Evolutionary conservation across 2,888 invertebrate species (phyloP).

Genomic region (Brenthis hecate): DNA sequence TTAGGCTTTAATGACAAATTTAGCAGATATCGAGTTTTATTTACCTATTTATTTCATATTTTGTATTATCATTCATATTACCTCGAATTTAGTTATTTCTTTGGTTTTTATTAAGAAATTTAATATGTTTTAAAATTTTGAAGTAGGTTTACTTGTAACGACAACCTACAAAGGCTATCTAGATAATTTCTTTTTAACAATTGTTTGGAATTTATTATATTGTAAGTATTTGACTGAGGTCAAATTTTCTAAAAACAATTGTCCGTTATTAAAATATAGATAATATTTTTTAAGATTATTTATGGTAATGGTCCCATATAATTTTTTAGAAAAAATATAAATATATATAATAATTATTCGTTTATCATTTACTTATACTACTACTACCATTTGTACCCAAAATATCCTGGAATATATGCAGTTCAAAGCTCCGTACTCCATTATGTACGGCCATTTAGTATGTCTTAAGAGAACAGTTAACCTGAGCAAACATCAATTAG

Average conservation of each 20-base stretch:
- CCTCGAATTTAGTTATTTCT: not conserved
- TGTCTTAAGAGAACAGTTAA: constrained; percentile 40
- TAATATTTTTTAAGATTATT: too few relatives aligned
- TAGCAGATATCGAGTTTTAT: constrained; percentile 21
- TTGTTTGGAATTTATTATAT: too few relatives aligned
- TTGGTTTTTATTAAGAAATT: constrained; percentile 11
- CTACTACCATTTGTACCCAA: too few relatives aligned
- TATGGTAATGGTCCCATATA: too few relatives aligned
- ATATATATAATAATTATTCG: too few relatives aligned
- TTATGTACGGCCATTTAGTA: constrained; percentile 32
- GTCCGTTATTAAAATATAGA: too few relatives aligned
- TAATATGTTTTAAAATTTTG: not conserved
- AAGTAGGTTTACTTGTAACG: not conserved
- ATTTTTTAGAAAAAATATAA: too few relatives aligned
- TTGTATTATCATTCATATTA: constrained; percentile 6
- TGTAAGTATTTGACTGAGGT: too few relatives aligned
- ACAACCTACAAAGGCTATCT: too few relatives aligned
- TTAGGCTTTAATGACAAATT: constrained; percentile 9
- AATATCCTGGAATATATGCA: not conserved
- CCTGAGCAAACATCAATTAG: constrained; percentile 67
- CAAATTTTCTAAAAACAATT: too few relatives aligned
- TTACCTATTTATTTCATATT: constrained; percentile 1
- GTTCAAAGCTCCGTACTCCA: constrained; percentile 16
- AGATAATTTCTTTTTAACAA: too few relatives aligned
- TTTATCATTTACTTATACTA: too few relatives aligned